Evolutionary conservation across 1,140 invertebrate species (phyloP).

Genomic region (Macrobrachium rosenbergii): DNA sequence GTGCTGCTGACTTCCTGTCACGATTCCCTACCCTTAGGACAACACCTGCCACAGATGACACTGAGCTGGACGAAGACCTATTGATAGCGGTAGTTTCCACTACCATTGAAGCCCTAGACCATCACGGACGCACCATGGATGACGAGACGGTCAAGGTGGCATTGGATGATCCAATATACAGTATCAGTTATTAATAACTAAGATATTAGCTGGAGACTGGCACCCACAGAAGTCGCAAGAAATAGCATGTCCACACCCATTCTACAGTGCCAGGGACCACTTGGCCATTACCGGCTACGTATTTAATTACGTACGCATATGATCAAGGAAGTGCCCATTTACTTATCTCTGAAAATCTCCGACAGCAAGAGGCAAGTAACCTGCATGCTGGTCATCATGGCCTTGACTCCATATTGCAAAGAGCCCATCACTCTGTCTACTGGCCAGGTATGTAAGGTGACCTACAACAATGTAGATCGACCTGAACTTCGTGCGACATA

Average conservation of each 20-base stretch:
- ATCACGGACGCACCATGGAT: neutral
- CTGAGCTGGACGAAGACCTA: neutral
- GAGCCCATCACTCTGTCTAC: neutral
- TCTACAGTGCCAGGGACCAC: too few species aligned
- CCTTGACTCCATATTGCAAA: neutral
- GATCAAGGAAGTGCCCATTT: neutral
- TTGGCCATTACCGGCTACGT: neutral
- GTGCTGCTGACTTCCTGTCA: too few species aligned
- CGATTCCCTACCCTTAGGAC: neutral
- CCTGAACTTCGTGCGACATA: too few species aligned
- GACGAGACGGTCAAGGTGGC: neutral
- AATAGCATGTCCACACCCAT: neutral
- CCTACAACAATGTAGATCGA: neutral
- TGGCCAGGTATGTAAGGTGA: neutral
- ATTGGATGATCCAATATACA: neutral
- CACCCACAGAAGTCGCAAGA: constrained; percentile 1
- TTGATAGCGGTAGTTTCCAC: neutral
- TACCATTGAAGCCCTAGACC: neutral
- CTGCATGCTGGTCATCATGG: neutral
- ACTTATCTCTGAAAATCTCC: neutral
- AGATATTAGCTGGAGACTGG: constrained; percentile 20
- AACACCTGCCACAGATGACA: neutral
- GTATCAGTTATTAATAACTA: neutral
- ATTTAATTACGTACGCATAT: neutral
- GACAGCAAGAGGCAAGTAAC: neutral